Evolutionary conservation across 2,113 vertebrate species (phyloP), one percentile per base, ranked within the genome.

Genomic region (Puntigrus tetrazona): DNA sequence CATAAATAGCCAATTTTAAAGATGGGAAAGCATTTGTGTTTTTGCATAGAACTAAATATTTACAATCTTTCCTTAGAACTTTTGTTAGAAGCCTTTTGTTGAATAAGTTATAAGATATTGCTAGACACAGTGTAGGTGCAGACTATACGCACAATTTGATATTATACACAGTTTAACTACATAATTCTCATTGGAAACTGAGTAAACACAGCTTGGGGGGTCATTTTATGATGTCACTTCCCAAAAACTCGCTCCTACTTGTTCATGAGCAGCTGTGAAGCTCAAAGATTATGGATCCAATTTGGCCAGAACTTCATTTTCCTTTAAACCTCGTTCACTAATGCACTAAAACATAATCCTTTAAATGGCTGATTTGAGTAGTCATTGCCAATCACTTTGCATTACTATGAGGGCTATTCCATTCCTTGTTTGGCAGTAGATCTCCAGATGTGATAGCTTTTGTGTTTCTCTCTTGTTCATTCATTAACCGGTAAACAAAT

Each of bases 331-430:
- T 10, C 20, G 10, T 38, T 38, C 20, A 9, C 50, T 57, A 34
- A 31, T 50, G 16, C 52, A 27, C 73, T 29, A 76, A 76, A 52
- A 52, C 31, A 59, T 57, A 78, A 78, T 77, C 75, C 29, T 9
- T 77, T 77, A 57, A 77, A 10, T 77, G 75, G 11, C 25, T 59
- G 4, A 78, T 59, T 78, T 38, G 22, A 41, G 52, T 57, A 61
- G 36, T 61, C 7, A 25, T 31, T 1, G 43, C 13, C 2, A 7
- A 75, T 75, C 7, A 75, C 7, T 43, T 29, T 61, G 8, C 55
- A 61, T 29, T 20, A 43, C 34, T 41, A 18, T 41, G 14, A 43
- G n/a, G 77, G 22, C n/a, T 57, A n/a, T 78, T 57, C 5, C 76
- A 16, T 63, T 78, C 36, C 16, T 41, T n/a, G 8, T 63, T 29